phyloP scores from a whole-genome alignment of 2,797 vertebrate genomes.

The Agapornis canus region DNA sequence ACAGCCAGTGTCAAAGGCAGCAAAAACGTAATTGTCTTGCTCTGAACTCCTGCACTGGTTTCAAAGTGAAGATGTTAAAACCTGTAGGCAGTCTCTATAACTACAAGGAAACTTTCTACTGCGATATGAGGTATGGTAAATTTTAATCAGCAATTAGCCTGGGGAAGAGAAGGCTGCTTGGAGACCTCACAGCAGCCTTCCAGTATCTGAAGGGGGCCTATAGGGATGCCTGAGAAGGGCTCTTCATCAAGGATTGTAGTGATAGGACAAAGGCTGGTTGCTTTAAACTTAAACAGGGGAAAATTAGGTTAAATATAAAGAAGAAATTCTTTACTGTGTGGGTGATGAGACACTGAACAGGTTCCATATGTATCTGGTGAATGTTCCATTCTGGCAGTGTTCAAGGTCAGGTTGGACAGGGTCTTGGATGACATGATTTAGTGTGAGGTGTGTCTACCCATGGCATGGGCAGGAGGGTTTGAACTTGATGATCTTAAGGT shows the following conservation, averaged over 20 bases:
- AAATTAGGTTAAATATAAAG: background rate
- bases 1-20: background rate
- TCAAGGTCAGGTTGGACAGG: background rate
- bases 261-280: too few species aligned
- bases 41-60: background rate
- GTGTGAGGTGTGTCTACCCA: background rate
- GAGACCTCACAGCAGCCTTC: too few species aligned
- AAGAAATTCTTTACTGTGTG: background rate
- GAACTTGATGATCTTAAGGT: background rate
- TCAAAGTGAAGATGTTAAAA: background rate
- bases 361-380: background rate
- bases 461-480: background rate
- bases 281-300: background rate
- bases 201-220: too few species aligned
- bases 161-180: too few species aligned
- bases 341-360: background rate
- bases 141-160: background rate
- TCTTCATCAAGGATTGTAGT: too few species aligned
- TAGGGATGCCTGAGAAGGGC: too few species aligned
- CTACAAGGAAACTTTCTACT: background rate
- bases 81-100: background rate
- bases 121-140: background rate
- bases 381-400: background rate
- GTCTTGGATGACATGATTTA: background rate
- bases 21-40: rapidly evolving